phyloP scores from a whole-genome alignment of 1,140 invertebrate genomes.

The Brachionus plicatilis region DNA sequence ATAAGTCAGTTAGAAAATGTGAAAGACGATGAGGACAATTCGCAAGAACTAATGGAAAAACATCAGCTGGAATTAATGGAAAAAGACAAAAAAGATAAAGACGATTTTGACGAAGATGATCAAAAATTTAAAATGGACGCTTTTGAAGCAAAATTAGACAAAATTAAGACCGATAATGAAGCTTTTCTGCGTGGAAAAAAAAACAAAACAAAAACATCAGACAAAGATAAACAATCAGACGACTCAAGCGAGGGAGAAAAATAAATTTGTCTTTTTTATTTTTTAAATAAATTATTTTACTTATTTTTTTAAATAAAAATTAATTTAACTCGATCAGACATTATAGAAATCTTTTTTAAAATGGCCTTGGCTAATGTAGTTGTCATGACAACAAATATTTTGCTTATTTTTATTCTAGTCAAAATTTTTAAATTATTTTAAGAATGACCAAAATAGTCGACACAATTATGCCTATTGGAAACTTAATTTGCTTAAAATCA shows the following conservation, averaged over 20 bases:
- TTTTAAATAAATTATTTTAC: neutral
- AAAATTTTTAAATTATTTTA: neutral
- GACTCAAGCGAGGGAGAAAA: neutral
- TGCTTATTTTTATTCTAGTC: neutral
- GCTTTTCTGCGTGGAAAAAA: slow-evolving; percentile 15
- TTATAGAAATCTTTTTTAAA: neutral
- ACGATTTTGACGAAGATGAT: neutral
- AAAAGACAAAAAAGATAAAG: neutral
- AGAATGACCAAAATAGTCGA: neutral
- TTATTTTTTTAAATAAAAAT: neutral
- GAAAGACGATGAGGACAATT: slow-evolving; percentile 2
- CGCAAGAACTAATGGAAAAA: neutral
- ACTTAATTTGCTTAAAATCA: neutral
- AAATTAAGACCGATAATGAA: slow-evolving; percentile 23
- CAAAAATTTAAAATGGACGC: slow-evolving; percentile 22
- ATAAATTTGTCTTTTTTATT: neutral
- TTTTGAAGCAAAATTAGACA: slow-evolving; percentile 33
- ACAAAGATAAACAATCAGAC: neutral
- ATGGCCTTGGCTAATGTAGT: neutral
- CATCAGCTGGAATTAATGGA: slow-evolving; percentile 35
- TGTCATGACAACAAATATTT: neutral
- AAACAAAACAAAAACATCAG: neutral
- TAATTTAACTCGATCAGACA: neutral
- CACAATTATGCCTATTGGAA: neutral
- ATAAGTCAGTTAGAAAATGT: slow-evolving; percentile 37